Evolutionary conservation across 2,113 vertebrate genomes (phyloP), one percentile per base, ranked within the genome.

Genomic region (Cyprinodon variegatus): DNA sequence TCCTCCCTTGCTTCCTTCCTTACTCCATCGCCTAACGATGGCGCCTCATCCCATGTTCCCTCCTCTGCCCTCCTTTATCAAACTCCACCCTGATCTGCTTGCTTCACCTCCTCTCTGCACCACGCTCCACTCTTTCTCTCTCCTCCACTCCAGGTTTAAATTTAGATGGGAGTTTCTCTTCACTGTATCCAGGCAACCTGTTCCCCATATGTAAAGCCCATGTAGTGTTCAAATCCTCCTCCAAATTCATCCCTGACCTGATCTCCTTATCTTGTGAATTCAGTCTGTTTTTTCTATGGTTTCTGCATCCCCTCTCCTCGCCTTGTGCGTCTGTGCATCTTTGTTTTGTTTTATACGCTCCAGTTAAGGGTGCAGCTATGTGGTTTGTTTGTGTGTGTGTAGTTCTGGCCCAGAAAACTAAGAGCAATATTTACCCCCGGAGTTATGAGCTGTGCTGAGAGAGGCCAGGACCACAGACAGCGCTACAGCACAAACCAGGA

Each of bases 171-270:
- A 85, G 89, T 88, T 83, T 83, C 86, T 84, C 65, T 88, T 78
- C 65, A n/a, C 79, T 46, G 89, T 92, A 89, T 90, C 91, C 77
- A 88, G 90, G 92, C 89, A 92, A 92, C 87, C 76, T 80, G 29
- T 80, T 74, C 69, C 78, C 77, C 67, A 66, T 76, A 73, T 85
- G 72, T 75, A 70, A 82, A 88, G 71, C 72, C 61, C 36, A 62
- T 72, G 59, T 69, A 39, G 46, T 3, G 60, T 72, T 76, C 20
- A 29, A 69, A 12, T 11, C 65, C 22, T 76, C 70, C 41, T 39
- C 20, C 29, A 41, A 45, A 65, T 40, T 61, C 15, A 41, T 41
- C n/a, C 38, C 57, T 22, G 13, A 22, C 13, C 15, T 20, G n/a
- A 5, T 36, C 14, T 57, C 13, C 64, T n/a, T 3, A 13, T 43